Percentiles rank a stretch among this genome's conserved stretches.
These are phyloP conservation scores for Myrmecophaga tridactyla DNA, from an alignment of 2,113 vertebrate species.

Conservation along the genomic window DNA sequence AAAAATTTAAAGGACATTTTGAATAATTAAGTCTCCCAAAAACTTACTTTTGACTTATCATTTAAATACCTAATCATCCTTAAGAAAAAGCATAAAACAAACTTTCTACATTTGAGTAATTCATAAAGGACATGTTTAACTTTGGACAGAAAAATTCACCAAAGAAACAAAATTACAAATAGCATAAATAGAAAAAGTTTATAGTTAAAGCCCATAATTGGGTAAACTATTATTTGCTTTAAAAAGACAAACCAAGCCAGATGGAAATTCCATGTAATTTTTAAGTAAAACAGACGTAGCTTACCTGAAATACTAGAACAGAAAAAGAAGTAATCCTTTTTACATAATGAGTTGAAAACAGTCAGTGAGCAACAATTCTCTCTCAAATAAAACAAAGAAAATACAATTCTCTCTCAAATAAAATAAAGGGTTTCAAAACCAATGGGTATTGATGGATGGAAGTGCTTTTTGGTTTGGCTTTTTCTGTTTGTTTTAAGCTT, in stretches of 20 bases:
- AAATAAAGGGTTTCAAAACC: background rate
- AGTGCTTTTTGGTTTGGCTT: background rate
- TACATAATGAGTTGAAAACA: background rate
- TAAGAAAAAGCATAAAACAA: slow-evolving; percentile 2
- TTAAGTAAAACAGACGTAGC: background rate
- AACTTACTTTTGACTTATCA: slow-evolving; percentile 27
- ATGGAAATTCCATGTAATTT: background rate
- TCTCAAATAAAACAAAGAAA: slow-evolving; percentile 21
- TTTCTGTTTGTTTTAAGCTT: background rate
- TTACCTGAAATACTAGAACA: slow-evolving; percentile 25
- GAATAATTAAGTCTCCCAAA: background rate
- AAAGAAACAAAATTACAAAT: slow-evolving; percentile 36
- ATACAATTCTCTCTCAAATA: no score
- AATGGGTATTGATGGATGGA: background rate
- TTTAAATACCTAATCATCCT: background rate
- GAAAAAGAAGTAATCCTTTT: background rate
- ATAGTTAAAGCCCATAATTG: background rate
- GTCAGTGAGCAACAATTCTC: background rate
- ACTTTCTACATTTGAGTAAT: background rate
- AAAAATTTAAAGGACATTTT: slow-evolving; percentile 40
- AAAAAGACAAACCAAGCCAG: slow-evolving; percentile 28
- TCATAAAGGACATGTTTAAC: background rate
- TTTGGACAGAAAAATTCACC: slow-evolving; percentile 27
- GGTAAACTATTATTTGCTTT: slow-evolving; percentile 19
- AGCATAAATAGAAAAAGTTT: background rate